A percentile compares a stretch with the other conserved stretches of the same genome.
phyloP scores from a whole-genome alignment of 2,113 vertebrate genomes.

The Boleophthalmus pectinirostris region DNA sequence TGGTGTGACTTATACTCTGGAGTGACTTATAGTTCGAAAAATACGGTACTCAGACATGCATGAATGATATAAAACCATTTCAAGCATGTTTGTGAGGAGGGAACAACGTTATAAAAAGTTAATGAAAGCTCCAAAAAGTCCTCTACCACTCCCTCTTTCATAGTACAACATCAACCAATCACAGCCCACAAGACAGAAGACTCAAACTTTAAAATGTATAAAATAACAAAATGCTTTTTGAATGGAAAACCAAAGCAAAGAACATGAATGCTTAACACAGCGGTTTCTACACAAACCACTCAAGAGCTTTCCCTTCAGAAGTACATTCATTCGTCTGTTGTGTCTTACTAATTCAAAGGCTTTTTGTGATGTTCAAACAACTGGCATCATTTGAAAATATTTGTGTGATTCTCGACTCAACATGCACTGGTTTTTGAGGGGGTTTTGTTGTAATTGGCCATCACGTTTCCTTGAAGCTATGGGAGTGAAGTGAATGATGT shows the following conservation, averaged over 20 bases:
- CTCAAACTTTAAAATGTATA: not conserved
- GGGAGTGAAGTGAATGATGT: not conserved
- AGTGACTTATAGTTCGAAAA: no score
- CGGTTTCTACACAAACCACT: not conserved
- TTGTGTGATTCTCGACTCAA: slow-evolving; percentile 25
- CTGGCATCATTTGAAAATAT: not conserved
- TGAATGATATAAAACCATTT: no score
- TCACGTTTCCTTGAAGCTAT: slow-evolving; percentile 9
- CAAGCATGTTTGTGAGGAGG: no score
- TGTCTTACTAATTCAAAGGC: not conserved
- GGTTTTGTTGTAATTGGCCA: slow-evolving; percentile 22
- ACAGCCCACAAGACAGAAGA: not conserved
- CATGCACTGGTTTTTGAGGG: slow-evolving; percentile 4
- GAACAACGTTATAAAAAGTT: no score
- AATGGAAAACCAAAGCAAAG: not conserved
- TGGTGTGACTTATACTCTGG: no score
- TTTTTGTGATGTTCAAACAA: slow-evolving; percentile 1
- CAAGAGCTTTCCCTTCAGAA: not conserved
- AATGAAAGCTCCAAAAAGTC: no score
- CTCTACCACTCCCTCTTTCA: no score
- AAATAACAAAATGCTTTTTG: not conserved
- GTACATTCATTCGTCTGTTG: not conserved
- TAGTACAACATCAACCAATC: not conserved
- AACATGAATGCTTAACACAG: not conserved
- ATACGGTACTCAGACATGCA: no score